Evolutionary conservation across 2,113 vertebrate genomes (phyloP).

Genomic region (Cranoglanis bouderius): DNA sequence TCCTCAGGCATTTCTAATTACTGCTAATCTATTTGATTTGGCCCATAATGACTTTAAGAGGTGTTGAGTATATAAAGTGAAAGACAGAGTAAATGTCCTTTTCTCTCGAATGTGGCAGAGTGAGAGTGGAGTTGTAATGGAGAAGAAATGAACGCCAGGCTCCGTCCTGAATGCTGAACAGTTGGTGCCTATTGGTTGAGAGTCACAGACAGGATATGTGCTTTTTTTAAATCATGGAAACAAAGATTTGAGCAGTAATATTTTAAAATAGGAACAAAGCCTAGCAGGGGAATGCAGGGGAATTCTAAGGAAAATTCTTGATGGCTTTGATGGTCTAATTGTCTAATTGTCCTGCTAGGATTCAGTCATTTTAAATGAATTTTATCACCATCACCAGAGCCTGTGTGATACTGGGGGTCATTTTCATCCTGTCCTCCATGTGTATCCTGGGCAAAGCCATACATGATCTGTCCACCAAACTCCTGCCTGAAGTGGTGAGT

Average conservation of each 20-base stretch:
- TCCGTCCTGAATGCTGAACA: neutral
- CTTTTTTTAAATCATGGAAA: neutral
- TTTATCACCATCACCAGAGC: constrained; percentile 76
- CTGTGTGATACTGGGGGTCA: constrained; percentile 89
- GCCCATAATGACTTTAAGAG: neutral
- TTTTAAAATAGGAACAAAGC: too few species aligned
- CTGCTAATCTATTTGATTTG: neutral
- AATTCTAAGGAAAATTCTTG: neutral
- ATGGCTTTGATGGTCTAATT: neutral
- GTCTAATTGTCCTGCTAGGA: neutral
- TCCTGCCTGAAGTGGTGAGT: constrained; percentile 97
- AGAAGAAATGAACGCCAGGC: neutral
- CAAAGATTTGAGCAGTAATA: neutral
- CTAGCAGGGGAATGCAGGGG: neutral
- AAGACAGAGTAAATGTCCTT: neutral
- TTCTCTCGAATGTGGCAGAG: neutral
- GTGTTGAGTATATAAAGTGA: neutral
- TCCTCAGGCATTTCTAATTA: neutral
- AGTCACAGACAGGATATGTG: neutral
- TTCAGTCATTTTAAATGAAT: neutral
- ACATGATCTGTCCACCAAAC: constrained; percentile 86
- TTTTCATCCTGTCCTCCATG: constrained; percentile 92
- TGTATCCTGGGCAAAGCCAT: constrained; percentile 97
- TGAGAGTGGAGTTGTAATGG: neutral
- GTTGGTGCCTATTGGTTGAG: neutral